These are phyloP conservation scores for Drosophila orosa DNA, from an alignment of 1,140 invertebrate genomes.

Conservation along the genomic window DNA sequence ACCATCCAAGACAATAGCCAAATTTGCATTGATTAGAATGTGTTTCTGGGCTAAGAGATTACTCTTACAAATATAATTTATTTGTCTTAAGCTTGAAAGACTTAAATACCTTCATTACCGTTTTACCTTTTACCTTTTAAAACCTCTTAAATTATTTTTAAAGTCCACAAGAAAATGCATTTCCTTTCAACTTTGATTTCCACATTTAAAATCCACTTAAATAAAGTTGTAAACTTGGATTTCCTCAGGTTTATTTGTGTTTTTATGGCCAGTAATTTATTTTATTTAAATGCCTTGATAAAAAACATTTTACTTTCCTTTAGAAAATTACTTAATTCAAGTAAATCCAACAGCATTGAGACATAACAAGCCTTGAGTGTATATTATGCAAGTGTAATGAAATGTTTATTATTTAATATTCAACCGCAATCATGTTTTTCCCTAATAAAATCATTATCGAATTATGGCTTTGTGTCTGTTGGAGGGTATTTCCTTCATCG, in stretches of 20 bases:
- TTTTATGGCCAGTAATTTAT: slow-evolving; percentile 7
- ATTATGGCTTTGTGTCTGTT: slow-evolving; percentile 15
- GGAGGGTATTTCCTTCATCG: slow-evolving; percentile 34
- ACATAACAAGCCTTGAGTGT: slow-evolving; percentile 9
- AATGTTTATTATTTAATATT: slow-evolving; percentile 37
- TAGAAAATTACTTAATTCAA: neutral
- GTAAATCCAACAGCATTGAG: neutral
- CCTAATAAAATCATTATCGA: slow-evolving; percentile 29
- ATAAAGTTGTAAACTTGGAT: neutral
- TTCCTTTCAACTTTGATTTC: neutral
- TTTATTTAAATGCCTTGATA: slow-evolving; percentile 10
- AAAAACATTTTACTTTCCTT: neutral
- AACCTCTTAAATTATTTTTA: neutral
- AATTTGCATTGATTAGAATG: slow-evolving; percentile 9
- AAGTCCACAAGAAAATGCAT: neutral
- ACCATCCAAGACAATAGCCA: neutral
- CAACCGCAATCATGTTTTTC: slow-evolving; percentile 20
- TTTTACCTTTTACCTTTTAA: neutral
- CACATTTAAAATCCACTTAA: slow-evolving; percentile 1
- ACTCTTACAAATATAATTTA: neutral
- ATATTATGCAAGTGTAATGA: slow-evolving; percentile 20
- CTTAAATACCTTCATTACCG: neutral
- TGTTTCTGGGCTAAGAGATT: neutral
- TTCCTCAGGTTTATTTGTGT: neutral
- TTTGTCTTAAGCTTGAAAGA: neutral